Evolutionary conservation across 2,797 vertebrate species (phyloP), one percentile per base, ranked within the genome.

Genomic region (Synaphobranchus kaupii): DNA sequence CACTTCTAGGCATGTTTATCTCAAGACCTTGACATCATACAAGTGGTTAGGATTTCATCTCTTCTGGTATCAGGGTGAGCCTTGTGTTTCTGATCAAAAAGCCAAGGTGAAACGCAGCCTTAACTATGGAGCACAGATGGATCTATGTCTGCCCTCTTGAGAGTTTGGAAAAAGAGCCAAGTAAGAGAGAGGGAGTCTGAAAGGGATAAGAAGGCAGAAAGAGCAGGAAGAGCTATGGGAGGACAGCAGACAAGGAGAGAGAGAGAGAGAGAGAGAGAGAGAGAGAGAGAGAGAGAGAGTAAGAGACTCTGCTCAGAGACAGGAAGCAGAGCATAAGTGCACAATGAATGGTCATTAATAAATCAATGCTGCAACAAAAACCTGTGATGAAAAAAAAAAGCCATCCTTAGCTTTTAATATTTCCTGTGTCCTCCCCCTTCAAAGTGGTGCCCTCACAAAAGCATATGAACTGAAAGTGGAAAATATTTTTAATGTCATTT

Each of bases 291-390:
- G 13, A n/a, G 34, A 52, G n/a, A 34, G 44, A 48, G 85, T 8
- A 44, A 73, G 28, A 13, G 28, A 15, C 1, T 2, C 28, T 17
- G 71, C 31, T 76, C 28, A 78, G n/a, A 44, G 73, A 78, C 34
- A 44, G 86, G 54, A 56, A 68, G 80, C 58, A 25, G 71, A 50
- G 81, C 50, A 28, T 87, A 87, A 87, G 82, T 87, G 86, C 86
- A 54, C 66, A 68, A 20, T 84, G 48, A 66, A 84, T 84, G 63
- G 86, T 87, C 86, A 87, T 87, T 87, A 87, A 87, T 87, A 87
- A 87, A 87, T 87, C 86, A 81, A 87, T 87, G 86, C 86, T 87
- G 86, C 80, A 87, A 83, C 86, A 87, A 87, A 86, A 87, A 73
- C 86, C 82, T 39, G 50, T 84, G 63, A 87, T 28, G 50, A 47